Conservation (phyloP, 2,888 invertebrate species). For the Patella ulyssiponensis region DNA sequence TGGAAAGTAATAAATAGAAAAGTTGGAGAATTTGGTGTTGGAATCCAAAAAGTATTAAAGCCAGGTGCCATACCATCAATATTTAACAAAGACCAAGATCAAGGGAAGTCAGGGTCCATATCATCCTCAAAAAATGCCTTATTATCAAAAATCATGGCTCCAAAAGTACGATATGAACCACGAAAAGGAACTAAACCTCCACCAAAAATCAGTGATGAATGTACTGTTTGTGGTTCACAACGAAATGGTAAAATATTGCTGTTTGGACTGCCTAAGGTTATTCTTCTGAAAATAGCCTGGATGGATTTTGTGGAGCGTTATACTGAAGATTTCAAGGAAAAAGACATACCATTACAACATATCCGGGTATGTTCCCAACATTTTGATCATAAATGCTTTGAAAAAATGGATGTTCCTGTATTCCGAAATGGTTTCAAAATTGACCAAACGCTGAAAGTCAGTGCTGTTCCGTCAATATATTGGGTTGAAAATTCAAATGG, state of each 20-base stretch:
- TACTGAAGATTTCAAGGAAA: not conserved
- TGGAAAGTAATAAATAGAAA: not conserved
- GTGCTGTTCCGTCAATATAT: not conserved
- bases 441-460: not conserved
- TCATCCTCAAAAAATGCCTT: not conserved
- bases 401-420: not conserved
- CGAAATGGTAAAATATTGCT: not conserved
- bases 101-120: not conserved
- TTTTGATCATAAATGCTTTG: not conserved
- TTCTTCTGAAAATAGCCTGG: not conserved
- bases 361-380: not conserved
- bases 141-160: not conserved
- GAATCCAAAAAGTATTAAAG: not conserved
- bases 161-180: not conserved
- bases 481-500: not conserved
- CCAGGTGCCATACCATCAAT: not conserved
- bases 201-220: not conserved
- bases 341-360: not conserved
- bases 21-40: slow-evolving; percentile 8
- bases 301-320: not conserved
- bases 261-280: not conserved
- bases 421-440: not conserved
- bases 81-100: not conserved
- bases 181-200: not conserved
- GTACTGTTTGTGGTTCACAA: not conserved